Conservation (phyloP, 2,888 invertebrate species). For the Amiota communis region DNA sequence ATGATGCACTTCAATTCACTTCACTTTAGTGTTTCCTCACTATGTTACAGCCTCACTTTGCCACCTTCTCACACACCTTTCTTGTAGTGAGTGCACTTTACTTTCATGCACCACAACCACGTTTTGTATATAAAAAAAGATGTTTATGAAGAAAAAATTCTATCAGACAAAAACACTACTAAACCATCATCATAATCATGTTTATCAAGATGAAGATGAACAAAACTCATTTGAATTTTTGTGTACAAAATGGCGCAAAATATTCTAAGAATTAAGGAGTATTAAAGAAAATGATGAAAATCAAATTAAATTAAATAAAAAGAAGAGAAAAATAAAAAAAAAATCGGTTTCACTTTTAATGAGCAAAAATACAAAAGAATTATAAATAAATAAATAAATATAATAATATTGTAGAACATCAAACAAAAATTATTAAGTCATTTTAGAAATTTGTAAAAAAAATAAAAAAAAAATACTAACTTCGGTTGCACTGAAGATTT, state of each 20-base stretch:
- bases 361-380: conserved; percentile 22
- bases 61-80: too few relatives aligned
- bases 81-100: too few relatives aligned
- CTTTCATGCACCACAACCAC: too few relatives aligned
- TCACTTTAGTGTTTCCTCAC: too few relatives aligned
- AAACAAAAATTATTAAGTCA: not conserved
- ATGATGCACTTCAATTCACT: too few relatives aligned
- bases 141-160: too few relatives aligned
- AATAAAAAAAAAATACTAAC: not conserved
- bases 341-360: conserved; percentile 67
- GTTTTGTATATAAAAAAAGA: too few relatives aligned
- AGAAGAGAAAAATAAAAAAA: conserved; percentile 45
- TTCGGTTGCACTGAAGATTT: too few relatives aligned
- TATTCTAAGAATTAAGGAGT: not conserved
- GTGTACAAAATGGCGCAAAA: not conserved
- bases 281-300: not conserved
- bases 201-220: too few relatives aligned
- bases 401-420: not conserved
- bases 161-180: too few relatives aligned
- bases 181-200: too few relatives aligned
- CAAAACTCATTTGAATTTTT: not conserved
- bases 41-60: too few relatives aligned
- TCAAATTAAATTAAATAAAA: not conserved
- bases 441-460: not conserved
- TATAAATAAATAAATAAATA: not conserved